Conservation (phyloP, 2,797 vertebrate genomes). For the Carcharodon carcharias region DNA sequence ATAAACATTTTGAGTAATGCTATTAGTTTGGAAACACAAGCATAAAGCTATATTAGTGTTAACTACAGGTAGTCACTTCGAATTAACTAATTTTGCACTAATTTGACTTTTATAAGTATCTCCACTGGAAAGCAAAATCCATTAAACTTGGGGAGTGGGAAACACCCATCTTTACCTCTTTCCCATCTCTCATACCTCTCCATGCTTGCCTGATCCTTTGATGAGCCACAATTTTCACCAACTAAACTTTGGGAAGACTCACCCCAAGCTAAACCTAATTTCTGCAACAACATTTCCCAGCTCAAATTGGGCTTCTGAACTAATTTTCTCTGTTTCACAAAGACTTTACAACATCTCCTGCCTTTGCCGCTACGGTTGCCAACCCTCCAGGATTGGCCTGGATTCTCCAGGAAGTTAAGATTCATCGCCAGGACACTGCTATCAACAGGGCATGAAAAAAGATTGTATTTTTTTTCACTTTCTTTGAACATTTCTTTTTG, state of each 20-base stretch:
- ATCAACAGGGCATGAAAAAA: too few relatives aligned
- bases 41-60: background rate
- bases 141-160: background rate
- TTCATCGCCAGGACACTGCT: too few relatives aligned
- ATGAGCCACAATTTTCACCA: background rate
- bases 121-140: background rate
- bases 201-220: background rate
- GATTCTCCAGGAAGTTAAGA: too few relatives aligned
- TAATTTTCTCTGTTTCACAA: background rate
- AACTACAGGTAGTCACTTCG: background rate
- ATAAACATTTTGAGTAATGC: background rate
- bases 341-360: background rate
- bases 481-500: too few relatives aligned
- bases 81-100: background rate
- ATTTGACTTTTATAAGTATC: background rate
- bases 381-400: too few relatives aligned
- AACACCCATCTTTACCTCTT: background rate
- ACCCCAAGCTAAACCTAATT: background rate
- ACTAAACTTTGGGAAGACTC: background rate
- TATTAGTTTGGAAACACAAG: background rate
- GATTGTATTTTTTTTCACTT: too few relatives aligned
- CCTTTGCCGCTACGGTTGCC: background rate
- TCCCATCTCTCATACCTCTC: background rate
- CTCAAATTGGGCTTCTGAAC: background rate
- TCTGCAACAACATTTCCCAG: background rate